Evolutionary conservation across 2,888 invertebrate genomes (phyloP).

Genomic region (Gastrophysa polygoni): DNA sequence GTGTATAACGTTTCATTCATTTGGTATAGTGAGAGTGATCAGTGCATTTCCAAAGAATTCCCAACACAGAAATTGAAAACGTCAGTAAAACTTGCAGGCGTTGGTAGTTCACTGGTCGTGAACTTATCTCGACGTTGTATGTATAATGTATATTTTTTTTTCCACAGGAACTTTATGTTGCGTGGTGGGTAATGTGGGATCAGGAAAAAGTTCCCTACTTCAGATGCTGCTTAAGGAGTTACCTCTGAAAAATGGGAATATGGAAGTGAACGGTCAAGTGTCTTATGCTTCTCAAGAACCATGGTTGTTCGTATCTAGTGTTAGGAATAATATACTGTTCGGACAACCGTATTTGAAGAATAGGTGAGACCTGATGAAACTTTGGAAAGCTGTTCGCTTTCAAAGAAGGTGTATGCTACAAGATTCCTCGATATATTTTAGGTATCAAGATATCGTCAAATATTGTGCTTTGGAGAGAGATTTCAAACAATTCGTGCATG

Average conservation of each 20-base stretch:
- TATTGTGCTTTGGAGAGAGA: constrained; percentile 72
- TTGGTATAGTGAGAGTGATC: too few relatives aligned
- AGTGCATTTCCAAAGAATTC: too few relatives aligned
- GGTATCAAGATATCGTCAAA: constrained; percentile 59
- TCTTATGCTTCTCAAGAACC: constrained; percentile 81
- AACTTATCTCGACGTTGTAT: too few relatives aligned
- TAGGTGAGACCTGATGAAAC: constrained; percentile 50
- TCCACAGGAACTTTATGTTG: constrained; percentile 55
- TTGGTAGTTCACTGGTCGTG: too few relatives aligned
- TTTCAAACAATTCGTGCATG: constrained; percentile 72
- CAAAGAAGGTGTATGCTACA: not conserved
- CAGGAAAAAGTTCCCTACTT: constrained; percentile 73
- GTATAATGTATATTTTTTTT: too few relatives aligned
- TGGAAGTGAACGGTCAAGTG: constrained; percentile 68
- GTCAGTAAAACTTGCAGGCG: too few relatives aligned
- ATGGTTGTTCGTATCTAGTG: constrained; percentile 75
- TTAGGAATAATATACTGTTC: constrained; percentile 82
- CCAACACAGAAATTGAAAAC: too few relatives aligned
- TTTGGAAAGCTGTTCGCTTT: too few relatives aligned
- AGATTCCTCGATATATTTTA: too few relatives aligned
- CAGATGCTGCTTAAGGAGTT: constrained; percentile 78
- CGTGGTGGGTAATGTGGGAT: constrained; percentile 70
- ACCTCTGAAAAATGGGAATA: constrained; percentile 64
- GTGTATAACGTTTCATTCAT: too few relatives aligned
- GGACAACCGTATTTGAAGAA: constrained; percentile 68